Evolutionary conservation across 1,140 invertebrate genomes (phyloP).

Genomic region (Drosophila bocki): DNA sequence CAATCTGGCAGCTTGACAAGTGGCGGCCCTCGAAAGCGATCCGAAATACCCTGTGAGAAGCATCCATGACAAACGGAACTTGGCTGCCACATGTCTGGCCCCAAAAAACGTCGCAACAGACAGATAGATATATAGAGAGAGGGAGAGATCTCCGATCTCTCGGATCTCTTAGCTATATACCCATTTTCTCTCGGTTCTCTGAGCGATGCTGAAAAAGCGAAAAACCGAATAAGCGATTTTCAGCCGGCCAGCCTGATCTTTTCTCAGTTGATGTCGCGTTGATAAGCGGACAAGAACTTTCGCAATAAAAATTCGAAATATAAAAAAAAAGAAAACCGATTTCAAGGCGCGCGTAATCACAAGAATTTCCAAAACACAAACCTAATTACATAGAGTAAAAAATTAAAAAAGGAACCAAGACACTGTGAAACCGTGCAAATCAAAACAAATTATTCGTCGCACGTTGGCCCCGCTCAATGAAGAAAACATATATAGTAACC

Average conservation of each 20-base stretch:
- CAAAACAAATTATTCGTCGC: constrained; percentile 53
- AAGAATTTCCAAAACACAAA: constrained; percentile 31
- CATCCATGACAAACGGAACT: constrained; percentile 52
- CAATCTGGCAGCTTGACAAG: constrained; percentile 76
- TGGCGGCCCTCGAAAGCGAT: constrained; percentile 49
- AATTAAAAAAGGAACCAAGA: constrained; percentile 9
- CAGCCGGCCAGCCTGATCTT: constrained; percentile 35
- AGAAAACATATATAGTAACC: constrained; percentile 32
- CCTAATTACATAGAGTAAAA: constrained; percentile 18
- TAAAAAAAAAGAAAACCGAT: background rate
- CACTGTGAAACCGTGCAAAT: constrained; percentile 33
- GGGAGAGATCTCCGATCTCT: constrained; percentile 15
- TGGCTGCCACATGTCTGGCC: constrained; percentile 70
- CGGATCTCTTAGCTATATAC: constrained; percentile 23
- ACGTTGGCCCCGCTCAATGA: constrained; percentile 41
- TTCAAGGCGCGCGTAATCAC: constrained; percentile 32
- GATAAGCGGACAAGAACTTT: constrained; percentile 62
- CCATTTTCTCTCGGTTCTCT: constrained; percentile 22
- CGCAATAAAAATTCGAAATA: constrained; percentile 4
- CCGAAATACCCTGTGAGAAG: constrained; percentile 55
- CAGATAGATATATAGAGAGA: background rate
- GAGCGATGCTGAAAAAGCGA: constrained; percentile 44
- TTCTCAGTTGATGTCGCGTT: constrained; percentile 69
- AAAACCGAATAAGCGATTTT: constrained; percentile 37
- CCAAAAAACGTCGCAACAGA: constrained; percentile 25